phyloP scores from a whole-genome alignment of 2,888 invertebrate species.

The Disparrhopalites patrizii region DNA sequence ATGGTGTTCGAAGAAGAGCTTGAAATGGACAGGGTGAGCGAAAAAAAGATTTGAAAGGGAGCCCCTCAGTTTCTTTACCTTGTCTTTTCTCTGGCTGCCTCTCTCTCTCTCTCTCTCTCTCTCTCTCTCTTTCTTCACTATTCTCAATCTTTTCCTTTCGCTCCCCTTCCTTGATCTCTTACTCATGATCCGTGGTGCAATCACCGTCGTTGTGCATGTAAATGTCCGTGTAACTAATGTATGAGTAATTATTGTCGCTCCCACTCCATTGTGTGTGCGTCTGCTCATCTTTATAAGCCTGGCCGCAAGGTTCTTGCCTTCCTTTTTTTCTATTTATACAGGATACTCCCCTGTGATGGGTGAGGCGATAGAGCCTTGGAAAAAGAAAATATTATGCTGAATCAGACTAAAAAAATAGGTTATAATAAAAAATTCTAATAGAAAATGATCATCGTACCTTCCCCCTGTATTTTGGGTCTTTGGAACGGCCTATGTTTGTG shows the following conservation, averaged over 20 bases:
- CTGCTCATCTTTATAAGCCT: no score
- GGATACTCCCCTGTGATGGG: not conserved
- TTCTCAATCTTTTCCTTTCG: no score
- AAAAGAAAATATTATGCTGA: not conserved
- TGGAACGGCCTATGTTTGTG: not conserved
- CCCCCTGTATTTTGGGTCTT: not conserved
- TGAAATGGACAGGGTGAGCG: no score
- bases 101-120: not conserved
- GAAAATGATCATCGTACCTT: not conserved
- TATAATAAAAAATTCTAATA: not conserved
- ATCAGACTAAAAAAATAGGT: not conserved
- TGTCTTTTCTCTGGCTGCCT: not conserved
- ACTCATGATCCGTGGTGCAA: slow-evolving; percentile 31
- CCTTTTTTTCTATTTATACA: not conserved
- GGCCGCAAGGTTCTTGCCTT: no score
- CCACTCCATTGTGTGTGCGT: no score
- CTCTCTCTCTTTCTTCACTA: not conserved
- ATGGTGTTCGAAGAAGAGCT: no score
- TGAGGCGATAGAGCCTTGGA: not conserved
- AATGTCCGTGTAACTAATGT: not conserved
- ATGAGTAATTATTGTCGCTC: no score
- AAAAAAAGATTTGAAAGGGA: no score
- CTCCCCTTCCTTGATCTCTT: slow-evolving; percentile 15
- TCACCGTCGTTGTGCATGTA: no score
- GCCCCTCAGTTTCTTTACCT: not conserved